Base-by-base conservation (phyloP, 1,140 invertebrate species). In the Cyphomyrmex costatus region DNA sequence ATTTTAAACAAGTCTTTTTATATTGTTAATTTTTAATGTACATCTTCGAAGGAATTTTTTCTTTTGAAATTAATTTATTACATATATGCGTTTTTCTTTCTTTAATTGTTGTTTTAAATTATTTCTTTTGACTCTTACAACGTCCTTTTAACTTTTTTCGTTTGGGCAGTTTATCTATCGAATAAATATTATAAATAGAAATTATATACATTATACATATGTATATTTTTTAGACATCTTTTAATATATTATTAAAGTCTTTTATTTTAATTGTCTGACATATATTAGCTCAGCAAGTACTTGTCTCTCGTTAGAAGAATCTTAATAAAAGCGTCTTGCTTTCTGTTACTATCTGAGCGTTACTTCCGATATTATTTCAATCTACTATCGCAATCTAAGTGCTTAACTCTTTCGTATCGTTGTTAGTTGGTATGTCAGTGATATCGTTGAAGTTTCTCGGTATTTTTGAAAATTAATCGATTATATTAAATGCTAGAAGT, bases 391-490 rank as follows among this genome's bases (percentile, higher is more conserved):
- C 27, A 14, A 53, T 2, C 16, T 73, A 6, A 7, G 19, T 21
- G 8, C 19, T 30, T 19, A 33, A 71, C 27, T 30, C 8, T 0
- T 71, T 71, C 7, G 36, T 51, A 19, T 53, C 30, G 10, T 42
- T 42, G 36, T n/a, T 21, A n/a, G 2, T 12, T 2, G 12, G n/a
- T n/a, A n/a, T 60, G 16, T 53, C 19, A 71, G 4, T 10, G 3
- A 24, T 51, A 51, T 12, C 36, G 24, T 2, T 70, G 19, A 8
- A 21, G 1, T 51, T 27, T 27, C 6, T 7, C 24, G 3, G 4
- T 36, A 76, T 60, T 36, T 76, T 76, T 5, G 8, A 76, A n/a
- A 56, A 33, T 21, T 8, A 33, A 58, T 74, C 30, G 21, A 36
- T 4, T 8, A 27, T 71, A 27, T 51, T 49, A 51, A 49, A 49